These are phyloP conservation scores for Crambe crambe DNA, from an alignment of 37 sponge, comb jelly and placozoan species.

Conservation along the genomic window DNA sequence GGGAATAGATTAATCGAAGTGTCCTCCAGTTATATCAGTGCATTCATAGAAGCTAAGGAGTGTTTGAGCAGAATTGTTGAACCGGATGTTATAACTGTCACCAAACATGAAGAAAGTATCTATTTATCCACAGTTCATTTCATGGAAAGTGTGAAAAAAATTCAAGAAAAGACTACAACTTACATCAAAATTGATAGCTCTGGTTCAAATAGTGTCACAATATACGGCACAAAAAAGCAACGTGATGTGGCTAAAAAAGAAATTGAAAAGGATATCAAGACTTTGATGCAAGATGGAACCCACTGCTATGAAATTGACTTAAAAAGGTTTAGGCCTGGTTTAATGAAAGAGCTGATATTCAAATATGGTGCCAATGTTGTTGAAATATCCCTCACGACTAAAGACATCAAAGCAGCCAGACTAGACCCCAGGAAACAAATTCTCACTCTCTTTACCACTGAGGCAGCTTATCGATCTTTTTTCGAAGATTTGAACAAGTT, in stretches of 20 bases:
- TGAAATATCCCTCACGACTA: background rate
- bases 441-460: slow-evolving; percentile 39
- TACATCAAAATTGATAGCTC: slow-evolving; percentile 2
- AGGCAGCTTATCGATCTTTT: background rate
- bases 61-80: background rate
- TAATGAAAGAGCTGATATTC: slow-evolving; percentile 58
- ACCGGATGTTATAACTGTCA: slow-evolving; percentile 34
- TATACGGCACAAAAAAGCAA: slow-evolving; percentile 54
- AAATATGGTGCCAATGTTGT: slow-evolving; percentile 46
- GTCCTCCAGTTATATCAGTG: background rate
- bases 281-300: background rate
- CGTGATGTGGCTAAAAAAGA: slow-evolving; percentile 16
- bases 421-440: slow-evolving; percentile 41
- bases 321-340: slow-evolving; percentile 38
- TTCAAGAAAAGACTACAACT: slow-evolving; percentile 2
- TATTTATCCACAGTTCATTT: slow-evolving; percentile 10
- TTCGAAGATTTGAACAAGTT: background rate
- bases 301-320: slow-evolving; percentile 21
- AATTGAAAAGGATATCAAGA: background rate
- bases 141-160: background rate
- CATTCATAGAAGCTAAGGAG: background rate
- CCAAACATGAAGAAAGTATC: background rate
- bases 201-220: slow-evolving; percentile 19
- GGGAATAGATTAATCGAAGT: background rate
- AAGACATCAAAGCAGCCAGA: slow-evolving; percentile 24